phyloP scores from a whole-genome alignment of 2,113 vertebrate genomes.

The Marmota flaviventris region DNA sequence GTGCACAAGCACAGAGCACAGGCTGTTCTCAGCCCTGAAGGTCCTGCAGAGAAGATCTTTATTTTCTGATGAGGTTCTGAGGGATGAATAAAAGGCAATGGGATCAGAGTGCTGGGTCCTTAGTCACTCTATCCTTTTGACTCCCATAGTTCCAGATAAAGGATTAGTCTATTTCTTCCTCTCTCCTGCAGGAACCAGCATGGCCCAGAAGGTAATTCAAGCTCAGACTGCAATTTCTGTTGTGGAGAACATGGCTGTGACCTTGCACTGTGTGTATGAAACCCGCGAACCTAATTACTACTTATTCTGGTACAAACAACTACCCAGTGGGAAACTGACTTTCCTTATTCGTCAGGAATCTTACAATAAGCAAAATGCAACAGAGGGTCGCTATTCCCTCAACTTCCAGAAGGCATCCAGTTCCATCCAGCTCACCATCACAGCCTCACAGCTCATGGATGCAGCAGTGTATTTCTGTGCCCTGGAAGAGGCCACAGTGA shows the following conservation, averaged over 20 bases:
- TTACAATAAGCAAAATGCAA: not conserved
- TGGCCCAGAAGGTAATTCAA: conserved; percentile 42
- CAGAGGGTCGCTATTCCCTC: not conserved
- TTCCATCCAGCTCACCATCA: no score
- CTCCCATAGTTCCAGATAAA: not conserved
- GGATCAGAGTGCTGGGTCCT: not conserved
- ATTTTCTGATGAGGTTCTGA: not conserved
- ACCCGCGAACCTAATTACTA: not conserved
- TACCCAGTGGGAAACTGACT: not conserved
- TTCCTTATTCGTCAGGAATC: not conserved
- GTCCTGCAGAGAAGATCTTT: no score
- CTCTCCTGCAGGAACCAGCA: conserved; percentile 8
- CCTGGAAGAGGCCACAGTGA: no score
- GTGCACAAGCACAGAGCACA: no score
- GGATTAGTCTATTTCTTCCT: not conserved
- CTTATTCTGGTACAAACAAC: conserved; percentile 74
- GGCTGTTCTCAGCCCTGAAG: no score
- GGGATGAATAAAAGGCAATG: not conserved
- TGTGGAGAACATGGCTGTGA: not conserved
- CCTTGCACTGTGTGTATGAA: conserved; percentile 54
- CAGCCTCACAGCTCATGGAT: no score
- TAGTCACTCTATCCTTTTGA: not conserved
- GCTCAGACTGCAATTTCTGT: not conserved
- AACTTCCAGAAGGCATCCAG: no score
- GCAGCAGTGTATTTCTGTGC: no score